phyloP scores from a whole-genome alignment of 2,113 vertebrate genomes.

The Oreochromis niloticus region DNA sequence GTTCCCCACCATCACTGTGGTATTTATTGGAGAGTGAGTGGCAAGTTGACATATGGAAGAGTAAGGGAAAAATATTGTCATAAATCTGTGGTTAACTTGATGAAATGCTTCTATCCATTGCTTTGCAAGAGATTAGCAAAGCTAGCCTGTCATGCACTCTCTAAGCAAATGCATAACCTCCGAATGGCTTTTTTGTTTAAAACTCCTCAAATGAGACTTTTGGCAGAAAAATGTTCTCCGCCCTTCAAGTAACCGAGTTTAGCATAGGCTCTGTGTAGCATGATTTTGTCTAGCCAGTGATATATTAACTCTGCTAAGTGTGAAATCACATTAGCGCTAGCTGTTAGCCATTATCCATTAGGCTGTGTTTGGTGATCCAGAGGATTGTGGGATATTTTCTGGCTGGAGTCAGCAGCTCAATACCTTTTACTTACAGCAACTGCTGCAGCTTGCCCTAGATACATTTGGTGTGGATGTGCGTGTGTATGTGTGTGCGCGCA shows the following conservation, averaged over 20 bases:
- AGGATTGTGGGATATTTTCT: slow-evolving; percentile 68
- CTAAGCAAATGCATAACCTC: neutral
- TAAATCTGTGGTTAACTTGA: slow-evolving; percentile 25
- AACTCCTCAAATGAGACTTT: neutral
- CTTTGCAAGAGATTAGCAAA: neutral
- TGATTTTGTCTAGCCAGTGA: slow-evolving; percentile 41
- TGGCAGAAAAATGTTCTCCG: neutral
- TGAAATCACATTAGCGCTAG: slow-evolving; percentile 67
- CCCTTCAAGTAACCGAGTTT: neutral
- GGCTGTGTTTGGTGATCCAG: slow-evolving; percentile 57
- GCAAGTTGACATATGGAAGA: slow-evolving; percentile 38
- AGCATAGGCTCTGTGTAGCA: slow-evolving; percentile 9
- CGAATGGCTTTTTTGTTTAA: neutral
- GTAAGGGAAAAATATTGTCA: slow-evolving; percentile 44
- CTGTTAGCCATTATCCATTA: slow-evolving; percentile 64
- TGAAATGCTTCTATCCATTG: neutral
- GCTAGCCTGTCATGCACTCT: neutral
- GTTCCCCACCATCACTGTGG: slow-evolving; percentile 53
- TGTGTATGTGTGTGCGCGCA: neutral
- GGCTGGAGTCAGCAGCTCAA: slow-evolving; percentile 71
- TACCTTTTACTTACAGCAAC: slow-evolving; percentile 71
- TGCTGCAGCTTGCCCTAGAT: slow-evolving; percentile 67
- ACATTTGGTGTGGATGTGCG: slow-evolving; percentile 31
- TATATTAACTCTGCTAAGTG: slow-evolving; percentile 60
- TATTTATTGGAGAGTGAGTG: slow-evolving; percentile 60